A percentile compares a stretch with the other conserved stretches of the same genome.
Conservation (phyloP, 2,888 invertebrate genomes). For the Micoletzkya japonica region DNA sequence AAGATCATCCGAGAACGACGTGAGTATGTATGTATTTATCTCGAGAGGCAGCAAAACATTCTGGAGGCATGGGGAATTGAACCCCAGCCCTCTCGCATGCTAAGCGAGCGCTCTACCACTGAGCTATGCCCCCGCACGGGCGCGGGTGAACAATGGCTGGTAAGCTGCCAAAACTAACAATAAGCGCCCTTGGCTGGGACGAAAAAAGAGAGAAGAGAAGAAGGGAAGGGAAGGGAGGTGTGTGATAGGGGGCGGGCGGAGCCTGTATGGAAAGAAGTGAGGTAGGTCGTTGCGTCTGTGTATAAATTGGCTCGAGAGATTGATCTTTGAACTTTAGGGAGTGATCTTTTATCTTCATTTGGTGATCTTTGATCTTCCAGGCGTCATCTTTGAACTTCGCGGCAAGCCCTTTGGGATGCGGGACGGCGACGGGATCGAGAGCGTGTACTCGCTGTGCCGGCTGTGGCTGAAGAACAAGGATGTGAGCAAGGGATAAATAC, state of each 20-base stretch:
- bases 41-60: background rate
- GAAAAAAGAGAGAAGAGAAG: too few species aligned
- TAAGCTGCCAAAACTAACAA: background rate
- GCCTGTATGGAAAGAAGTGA: too few species aligned
- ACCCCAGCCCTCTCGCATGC: too few species aligned
- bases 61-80: too few species aligned
- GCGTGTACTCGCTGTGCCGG: constrained; percentile 53
- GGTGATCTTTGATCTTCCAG: constrained; percentile 29
- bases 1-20: constrained; percentile 1
- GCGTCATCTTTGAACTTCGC: constrained; percentile 58
- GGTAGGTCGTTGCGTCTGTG: too few species aligned
- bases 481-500: constrained; percentile 43
- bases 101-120: too few species aligned
- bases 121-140: too few species aligned
- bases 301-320: background rate
- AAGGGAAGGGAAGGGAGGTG: too few species aligned
- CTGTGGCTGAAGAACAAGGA: constrained; percentile 55
- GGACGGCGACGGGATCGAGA: constrained; percentile 41
- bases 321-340: background rate
- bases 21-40: background rate
- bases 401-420: constrained; percentile 58
- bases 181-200: too few species aligned
- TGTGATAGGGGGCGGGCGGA: too few species aligned
- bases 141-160: background rate
- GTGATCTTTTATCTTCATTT: background rate